These are phyloP conservation scores for Pygmarrhopalites habei DNA, from an alignment of 1,140 invertebrate genomes.

Conservation along the genomic window DNA sequence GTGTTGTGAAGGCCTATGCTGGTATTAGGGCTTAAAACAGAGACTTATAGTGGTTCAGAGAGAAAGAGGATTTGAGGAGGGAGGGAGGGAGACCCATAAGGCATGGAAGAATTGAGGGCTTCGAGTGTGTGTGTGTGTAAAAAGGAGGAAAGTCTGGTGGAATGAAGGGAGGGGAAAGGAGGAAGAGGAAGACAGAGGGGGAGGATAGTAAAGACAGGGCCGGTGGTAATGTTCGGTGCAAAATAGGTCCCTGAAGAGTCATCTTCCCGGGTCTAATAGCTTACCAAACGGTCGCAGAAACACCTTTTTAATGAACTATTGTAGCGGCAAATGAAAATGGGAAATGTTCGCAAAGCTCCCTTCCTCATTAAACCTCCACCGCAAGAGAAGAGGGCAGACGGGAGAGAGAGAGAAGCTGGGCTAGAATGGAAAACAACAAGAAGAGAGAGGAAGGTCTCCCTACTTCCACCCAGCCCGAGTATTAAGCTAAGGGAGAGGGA, in stretches of 20 bases:
- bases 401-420: not conserved
- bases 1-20: too few relatives aligned
- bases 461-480: too few relatives aligned
- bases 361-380: not conserved
- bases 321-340: constrained; percentile 38
- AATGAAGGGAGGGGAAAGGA: not conserved
- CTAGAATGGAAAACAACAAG: constrained; percentile 1
- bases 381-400: not conserved
- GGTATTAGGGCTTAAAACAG: too few relatives aligned
- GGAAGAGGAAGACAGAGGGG: constrained; percentile 7
- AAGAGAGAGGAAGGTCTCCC: too few relatives aligned
- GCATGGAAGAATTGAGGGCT: too few relatives aligned
- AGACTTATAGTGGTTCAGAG: too few relatives aligned
- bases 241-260: constrained; percentile 34
- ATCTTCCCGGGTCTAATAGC: constrained; percentile 35
- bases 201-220: constrained; percentile 26
- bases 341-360: constrained; percentile 26
- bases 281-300: constrained; percentile 38
- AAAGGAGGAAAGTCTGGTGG: too few relatives aligned
- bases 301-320: constrained; percentile 40
- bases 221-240: constrained; percentile 35
- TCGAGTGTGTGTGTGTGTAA: too few relatives aligned
- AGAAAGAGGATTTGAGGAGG: constrained; percentile 10
- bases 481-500: not conserved
- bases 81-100: constrained; percentile 21